Percentiles rank a stretch among this genome's conserved stretches.
Evolutionary conservation across 1,140 invertebrate genomes (phyloP).

Genomic region (Pseudoatta argentina): DNA sequence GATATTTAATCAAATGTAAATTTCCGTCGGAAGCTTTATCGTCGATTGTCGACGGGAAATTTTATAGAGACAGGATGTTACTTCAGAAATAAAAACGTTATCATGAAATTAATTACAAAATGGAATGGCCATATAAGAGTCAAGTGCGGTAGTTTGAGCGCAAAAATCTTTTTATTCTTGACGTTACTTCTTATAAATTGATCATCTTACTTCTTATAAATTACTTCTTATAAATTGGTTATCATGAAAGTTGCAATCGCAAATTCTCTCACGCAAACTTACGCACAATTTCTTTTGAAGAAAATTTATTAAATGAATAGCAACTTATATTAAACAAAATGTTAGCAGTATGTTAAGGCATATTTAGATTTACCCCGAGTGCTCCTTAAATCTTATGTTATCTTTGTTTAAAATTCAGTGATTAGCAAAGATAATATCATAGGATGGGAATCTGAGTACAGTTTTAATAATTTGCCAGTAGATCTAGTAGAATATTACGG

Average conservation of each 20-base stretch:
- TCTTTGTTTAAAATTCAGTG: too few relatives aligned
- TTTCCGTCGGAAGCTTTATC: conserved; percentile 11
- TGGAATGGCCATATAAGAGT: too few relatives aligned
- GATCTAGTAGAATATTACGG: too few relatives aligned
- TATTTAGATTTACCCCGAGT: too few relatives aligned
- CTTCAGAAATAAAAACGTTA: conserved; percentile 2
- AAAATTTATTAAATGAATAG: not conserved
- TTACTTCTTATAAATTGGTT: not conserved
- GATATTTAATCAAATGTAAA: conserved; percentile 43
- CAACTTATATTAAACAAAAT: not conserved
- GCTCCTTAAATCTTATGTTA: too few relatives aligned
- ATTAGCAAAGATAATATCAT: too few relatives aligned
- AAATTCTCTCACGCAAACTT: not conserved
- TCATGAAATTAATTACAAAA: not conserved
- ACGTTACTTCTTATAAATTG: too few relatives aligned
- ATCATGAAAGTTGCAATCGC: not conserved
- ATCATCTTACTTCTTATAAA: too few relatives aligned
- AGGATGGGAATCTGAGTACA: too few relatives aligned
- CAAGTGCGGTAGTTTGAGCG: too few relatives aligned
- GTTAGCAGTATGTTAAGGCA: not conserved
- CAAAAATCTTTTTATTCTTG: too few relatives aligned
- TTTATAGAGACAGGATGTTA: not conserved
- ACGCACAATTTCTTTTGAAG: not conserved
- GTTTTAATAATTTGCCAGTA: too few relatives aligned
- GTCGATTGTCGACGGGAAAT: not conserved